Percentiles rank a stretch among this genome's conserved stretches.
phyloP scores from a whole-genome alignment of 1,140 invertebrate species.

The Planococcus citri region DNA sequence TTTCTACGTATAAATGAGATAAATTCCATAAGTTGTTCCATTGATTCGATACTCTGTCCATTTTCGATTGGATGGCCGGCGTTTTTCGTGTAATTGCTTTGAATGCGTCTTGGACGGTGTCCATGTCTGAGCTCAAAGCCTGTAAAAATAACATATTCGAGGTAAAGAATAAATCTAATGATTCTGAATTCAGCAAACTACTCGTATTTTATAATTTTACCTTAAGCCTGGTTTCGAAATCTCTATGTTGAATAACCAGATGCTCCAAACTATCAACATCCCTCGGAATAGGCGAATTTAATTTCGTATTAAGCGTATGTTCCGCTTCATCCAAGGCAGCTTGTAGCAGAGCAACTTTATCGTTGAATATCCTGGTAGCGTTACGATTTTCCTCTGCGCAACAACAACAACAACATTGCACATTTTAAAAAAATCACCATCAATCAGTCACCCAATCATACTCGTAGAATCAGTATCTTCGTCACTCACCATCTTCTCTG shows the following conservation, averaged over 20 bases:
- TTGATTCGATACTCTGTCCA: constrained; percentile 73
- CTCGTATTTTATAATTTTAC: constrained; percentile 25
- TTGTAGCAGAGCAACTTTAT: constrained; percentile 67
- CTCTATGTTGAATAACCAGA: constrained; percentile 75
- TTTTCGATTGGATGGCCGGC: constrained; percentile 73
- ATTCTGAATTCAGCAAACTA: neutral
- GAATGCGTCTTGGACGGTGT: constrained; percentile 69
- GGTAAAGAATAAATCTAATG: neutral
- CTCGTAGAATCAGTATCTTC: constrained; percentile 25
- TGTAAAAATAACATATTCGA: constrained; percentile 33
- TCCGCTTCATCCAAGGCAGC: constrained; percentile 73
- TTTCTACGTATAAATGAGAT: constrained; percentile 76
- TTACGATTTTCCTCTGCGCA: constrained; percentile 72
- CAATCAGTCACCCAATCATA: too few relatives aligned
- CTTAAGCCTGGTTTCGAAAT: constrained; percentile 60
- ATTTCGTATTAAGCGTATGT: constrained; percentile 61
- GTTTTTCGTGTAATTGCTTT: constrained; percentile 71
- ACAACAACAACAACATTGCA: too few relatives aligned
- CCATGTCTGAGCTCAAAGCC: constrained; percentile 61
- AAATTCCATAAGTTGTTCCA: constrained; percentile 83
- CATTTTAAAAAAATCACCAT: too few relatives aligned
- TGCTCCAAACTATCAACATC: constrained; percentile 77
- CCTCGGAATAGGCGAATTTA: constrained; percentile 63
- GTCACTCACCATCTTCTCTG: constrained; percentile 53
- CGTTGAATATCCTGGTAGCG: constrained; percentile 69